Evolutionary conservation across 1,140 invertebrate genomes (phyloP).

Genomic region (Drosophila burlai): DNA sequence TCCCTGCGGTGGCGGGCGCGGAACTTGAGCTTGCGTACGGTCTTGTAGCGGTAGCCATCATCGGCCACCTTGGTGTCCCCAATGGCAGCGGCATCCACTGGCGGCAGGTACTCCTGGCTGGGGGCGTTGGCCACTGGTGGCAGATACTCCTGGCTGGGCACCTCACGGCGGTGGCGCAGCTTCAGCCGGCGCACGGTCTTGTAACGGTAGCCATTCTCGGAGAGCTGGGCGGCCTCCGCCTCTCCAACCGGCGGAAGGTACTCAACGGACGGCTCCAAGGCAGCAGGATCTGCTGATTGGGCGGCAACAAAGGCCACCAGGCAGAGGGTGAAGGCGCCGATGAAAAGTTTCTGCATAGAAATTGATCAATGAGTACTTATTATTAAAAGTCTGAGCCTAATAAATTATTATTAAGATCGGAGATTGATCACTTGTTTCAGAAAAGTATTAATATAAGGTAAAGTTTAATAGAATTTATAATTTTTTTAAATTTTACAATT

Average conservation of each 20-base stretch:
- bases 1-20: slow-evolving; percentile 76
- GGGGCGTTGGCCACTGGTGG: slow-evolving; percentile 49
- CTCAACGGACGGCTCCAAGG: slow-evolving; percentile 60
- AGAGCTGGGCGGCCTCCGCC: slow-evolving; percentile 55
- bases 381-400: not conserved
- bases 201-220: slow-evolving; percentile 70
- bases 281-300: slow-evolving; percentile 46
- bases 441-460: not conserved
- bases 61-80: slow-evolving; percentile 68
- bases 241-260: slow-evolving; percentile 68
- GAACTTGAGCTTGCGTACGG: slow-evolving; percentile 62
- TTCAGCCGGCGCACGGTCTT: slow-evolving; percentile 68
- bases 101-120: slow-evolving; percentile 67
- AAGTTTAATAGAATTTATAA: not conserved
- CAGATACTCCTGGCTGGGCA: slow-evolving; percentile 69
- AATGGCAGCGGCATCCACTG: slow-evolving; percentile 51
- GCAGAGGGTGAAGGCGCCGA: slow-evolving; percentile 56
- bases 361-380: not conserved
- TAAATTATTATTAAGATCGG: not conserved
- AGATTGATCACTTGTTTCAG: not conserved
- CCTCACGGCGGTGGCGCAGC: slow-evolving; percentile 69
- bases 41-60: slow-evolving; percentile 73
- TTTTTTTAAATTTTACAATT: not conserved
- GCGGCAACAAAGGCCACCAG: slow-evolving; percentile 56
- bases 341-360: slow-evolving; percentile 62